Evolutionary conservation across 2,113 vertebrate species (phyloP).

Genomic region (Tamias sibiricus): DNA sequence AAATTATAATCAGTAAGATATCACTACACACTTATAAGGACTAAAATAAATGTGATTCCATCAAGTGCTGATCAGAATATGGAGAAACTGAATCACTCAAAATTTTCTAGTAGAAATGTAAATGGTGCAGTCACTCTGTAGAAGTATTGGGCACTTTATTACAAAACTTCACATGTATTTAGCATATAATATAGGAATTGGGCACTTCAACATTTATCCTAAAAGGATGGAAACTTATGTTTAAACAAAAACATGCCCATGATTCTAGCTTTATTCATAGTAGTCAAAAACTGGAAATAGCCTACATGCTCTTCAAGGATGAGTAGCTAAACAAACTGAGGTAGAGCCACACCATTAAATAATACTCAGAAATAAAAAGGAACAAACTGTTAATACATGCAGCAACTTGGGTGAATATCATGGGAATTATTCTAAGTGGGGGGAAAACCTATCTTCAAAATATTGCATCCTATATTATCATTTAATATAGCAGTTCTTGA

Average conservation of each 20-base stretch:
- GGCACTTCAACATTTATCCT: background rate
- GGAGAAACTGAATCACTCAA: background rate
- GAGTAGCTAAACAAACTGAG: background rate
- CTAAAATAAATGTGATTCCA: background rate
- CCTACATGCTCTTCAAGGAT: background rate
- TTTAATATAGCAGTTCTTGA: background rate
- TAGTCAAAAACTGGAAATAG: background rate
- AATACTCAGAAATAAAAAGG: background rate
- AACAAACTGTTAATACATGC: background rate
- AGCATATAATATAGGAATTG: background rate
- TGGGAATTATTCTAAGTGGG: background rate
- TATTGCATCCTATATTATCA: background rate
- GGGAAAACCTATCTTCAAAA: background rate
- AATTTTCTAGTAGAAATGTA: background rate
- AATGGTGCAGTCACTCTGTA: background rate
- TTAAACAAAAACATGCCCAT: background rate
- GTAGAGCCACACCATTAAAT: background rate
- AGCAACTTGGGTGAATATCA: background rate
- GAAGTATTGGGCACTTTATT: background rate
- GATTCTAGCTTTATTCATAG: background rate
- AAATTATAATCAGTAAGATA: background rate
- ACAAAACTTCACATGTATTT: background rate
- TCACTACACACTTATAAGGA: background rate
- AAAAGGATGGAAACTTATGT: constrained; percentile 4
- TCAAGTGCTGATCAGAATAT: background rate